phyloP scores from a whole-genome alignment of 2,113 vertebrate genomes.

The Neopipo cinnamomea region DNA sequence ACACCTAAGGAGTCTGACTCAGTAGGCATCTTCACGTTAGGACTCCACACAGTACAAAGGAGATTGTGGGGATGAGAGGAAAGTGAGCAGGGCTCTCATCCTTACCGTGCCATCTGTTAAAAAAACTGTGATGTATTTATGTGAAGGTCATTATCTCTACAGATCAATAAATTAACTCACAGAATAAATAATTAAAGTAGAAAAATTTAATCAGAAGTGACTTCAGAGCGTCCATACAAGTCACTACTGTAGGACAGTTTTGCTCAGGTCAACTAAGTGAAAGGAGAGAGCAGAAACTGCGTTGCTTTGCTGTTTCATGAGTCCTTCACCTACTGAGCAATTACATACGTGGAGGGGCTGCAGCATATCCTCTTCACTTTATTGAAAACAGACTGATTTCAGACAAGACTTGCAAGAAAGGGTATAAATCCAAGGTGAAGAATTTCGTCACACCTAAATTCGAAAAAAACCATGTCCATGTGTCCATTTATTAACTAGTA shows the following conservation, averaged over 20 bases:
- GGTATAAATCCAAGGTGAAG: background rate
- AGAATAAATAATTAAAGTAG: background rate
- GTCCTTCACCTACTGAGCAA: background rate
- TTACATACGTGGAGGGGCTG: rapidly evolving
- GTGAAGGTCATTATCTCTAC: background rate
- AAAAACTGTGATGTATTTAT: background rate
- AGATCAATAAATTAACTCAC: background rate
- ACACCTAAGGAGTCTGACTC: background rate
- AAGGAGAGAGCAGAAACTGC: background rate
- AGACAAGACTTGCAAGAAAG: background rate
- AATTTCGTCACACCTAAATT: background rate
- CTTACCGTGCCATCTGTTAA: background rate
- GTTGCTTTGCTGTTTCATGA: background rate
- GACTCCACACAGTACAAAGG: background rate
- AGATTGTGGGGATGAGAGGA: background rate
- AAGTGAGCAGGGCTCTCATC: background rate
- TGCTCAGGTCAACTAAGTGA: background rate
- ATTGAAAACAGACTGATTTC: background rate
- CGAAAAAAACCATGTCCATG: background rate
- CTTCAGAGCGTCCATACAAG: background rate
- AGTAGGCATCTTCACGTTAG: background rate
- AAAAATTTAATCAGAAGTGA: background rate
- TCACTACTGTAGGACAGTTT: background rate
- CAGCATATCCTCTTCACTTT: background rate
- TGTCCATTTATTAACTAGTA: background rate